Conservation (phyloP, 2,113 vertebrate species). For the Thermophis baileyi region DNA sequence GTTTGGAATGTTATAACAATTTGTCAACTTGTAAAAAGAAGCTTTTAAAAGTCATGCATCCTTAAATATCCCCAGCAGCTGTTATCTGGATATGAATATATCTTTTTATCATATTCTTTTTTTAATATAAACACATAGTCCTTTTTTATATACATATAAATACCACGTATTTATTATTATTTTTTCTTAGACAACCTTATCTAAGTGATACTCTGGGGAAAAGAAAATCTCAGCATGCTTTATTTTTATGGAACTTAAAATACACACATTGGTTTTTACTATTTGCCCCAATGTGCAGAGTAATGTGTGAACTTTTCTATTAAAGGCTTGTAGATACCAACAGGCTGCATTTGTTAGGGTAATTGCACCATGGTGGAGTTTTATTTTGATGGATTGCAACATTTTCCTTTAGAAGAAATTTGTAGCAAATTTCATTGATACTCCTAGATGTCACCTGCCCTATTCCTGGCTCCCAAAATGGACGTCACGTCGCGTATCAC, state of each 20-base stretch:
- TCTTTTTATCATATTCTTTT: not conserved
- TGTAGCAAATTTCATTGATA: not conserved
- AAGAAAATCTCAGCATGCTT: not conserved
- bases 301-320: not conserved
- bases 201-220: not conserved
- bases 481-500: not conserved
- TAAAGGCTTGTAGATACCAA: not conserved
- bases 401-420: not conserved
- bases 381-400: not conserved
- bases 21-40: not conserved
- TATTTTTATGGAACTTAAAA: not conserved
- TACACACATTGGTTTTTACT: not conserved
- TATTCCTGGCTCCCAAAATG: not conserved
- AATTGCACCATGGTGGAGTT: not conserved
- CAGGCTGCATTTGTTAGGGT: not conserved
- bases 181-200: not conserved
- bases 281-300: not conserved
- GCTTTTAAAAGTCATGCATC: not conserved
- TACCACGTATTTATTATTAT: not conserved
- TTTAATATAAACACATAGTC: not conserved
- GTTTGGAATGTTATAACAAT: not conserved
- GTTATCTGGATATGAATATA: not conserved
- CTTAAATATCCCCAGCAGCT: not conserved
- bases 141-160: not conserved
- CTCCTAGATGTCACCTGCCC: not conserved